Evolutionary conservation across 1,140 invertebrate genomes (phyloP), one percentile per base, ranked within the genome.

Genomic region (Proales similis): DNA sequence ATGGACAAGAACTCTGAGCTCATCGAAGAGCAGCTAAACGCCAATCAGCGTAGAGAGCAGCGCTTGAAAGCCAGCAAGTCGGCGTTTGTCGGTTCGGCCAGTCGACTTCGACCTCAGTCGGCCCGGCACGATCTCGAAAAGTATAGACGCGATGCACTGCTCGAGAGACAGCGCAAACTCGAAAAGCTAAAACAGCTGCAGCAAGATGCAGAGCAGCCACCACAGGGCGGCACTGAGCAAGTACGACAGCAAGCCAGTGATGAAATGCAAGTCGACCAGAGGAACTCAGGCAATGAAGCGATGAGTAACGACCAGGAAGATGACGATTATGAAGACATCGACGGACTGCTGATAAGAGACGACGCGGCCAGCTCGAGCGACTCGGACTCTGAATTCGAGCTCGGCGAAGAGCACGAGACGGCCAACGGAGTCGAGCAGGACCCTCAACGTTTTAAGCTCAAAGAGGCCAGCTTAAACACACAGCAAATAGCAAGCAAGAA

Each of bases 341-440:
- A 57, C 11, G 51, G 51, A 7, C 24, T 57, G 2, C 32, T 57
- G 20, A 57, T 57, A 14, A 29, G 51, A n/a, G 51, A 39, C n/a
- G n/a, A n/a, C 14, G 51, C 39, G 22, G 51, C 39, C 29, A 57
- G 22, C 14, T 17, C 5, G 26, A 57, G 51, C 29, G 51, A 57
- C 26, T 39, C 27, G 17, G 51, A 57, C 22, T 57, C 51, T n/a
- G n/a, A n/a, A n/a, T n/a, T n/a, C n/a, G n/a, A n/a, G n/a, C n/a
- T n/a, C n/a, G n/a, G n/a, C n/a, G n/a, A n/a, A n/a, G n/a, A n/a
- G 0, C 17, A 51, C 17, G 43, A 46, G 5, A 17, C 22, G 1
- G 5, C 12, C 1, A 1, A 20, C 9, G 5, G 51, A 57, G 2
- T n/a, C 17, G 7, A 39, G 14, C 14, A 43, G 30, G 32, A 42